Evolutionary conservation across 1,140 invertebrate species (phyloP), one percentile per base, ranked within the genome.

Genomic region (Trinorchestia longiramus): DNA sequence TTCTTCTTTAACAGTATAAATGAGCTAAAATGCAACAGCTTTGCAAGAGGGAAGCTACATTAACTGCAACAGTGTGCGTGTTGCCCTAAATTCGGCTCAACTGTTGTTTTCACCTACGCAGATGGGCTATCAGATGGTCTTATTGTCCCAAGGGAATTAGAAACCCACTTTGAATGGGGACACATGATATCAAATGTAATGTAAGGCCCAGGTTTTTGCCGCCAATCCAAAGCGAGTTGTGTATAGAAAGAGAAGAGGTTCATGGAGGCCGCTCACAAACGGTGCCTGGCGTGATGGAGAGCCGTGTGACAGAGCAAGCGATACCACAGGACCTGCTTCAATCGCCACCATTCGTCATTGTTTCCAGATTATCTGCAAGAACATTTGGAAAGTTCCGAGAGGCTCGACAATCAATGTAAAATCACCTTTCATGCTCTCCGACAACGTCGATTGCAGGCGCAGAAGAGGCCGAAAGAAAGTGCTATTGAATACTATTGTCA

Each of bases 71-170:
- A 43, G 11, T 42, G 15, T 90, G 4, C 43, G 15, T 17, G 88
- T 3, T 36, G 88, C 41, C 43, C 88, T 90, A 90, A 90, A 90
- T 90, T 42, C 88, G 43, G 43, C 41, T 90, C 36, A 90, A 90
- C 88, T 90, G 88, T 90, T 41, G 43, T 43, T 42, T 28, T 90
- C 88, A 90, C 88, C 43, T 42, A 42, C n/a, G 43, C 88, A 11
- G 23, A 43, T 43, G 88, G n/a, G 41, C 41, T 90, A 90, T 90
- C 88, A 90, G 88, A 90, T 90, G 88, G 88, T 90, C 41, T 90
- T 90, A 90, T 90, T 90, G 41, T 90, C 88, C 88, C 88, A 90
- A 90, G 88, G 88, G n/a, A 90, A 90, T 90, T 90, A 90, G 88
- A 90, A 90, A 90, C 88, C 88, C n/a, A 42, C 88, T 90, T 90